These are phyloP conservation scores for Thunnus maccoyii DNA, from an alignment of 2,113 vertebrate species.

Conservation along the genomic window DNA sequence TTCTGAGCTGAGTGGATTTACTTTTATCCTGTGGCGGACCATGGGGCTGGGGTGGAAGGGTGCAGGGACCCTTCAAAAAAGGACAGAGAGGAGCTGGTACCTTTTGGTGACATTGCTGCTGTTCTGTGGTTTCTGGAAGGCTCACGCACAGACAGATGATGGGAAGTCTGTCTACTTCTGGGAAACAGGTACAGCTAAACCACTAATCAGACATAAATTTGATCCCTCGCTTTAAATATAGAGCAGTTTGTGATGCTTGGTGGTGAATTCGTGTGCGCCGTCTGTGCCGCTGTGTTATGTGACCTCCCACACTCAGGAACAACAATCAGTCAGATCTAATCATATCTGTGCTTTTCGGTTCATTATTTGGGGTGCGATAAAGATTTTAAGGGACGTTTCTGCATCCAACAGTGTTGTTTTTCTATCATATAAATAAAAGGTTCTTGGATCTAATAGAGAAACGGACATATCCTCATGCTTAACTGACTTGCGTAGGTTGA, in stretches of 20 bases:
- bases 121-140: constrained; percentile 81
- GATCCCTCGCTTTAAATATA: constrained; percentile 33
- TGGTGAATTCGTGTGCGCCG: constrained; percentile 18
- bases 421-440: background rate
- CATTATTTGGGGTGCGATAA: constrained; percentile 7
- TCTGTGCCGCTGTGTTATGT: constrained; percentile 3
- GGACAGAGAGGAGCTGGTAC: constrained; percentile 68
- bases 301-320: constrained; percentile 38
- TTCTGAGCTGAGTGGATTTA: constrained; percentile 77
- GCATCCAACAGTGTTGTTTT: background rate
- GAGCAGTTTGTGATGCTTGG: constrained; percentile 21
- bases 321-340: constrained; percentile 23
- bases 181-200: constrained; percentile 91
- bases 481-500: constrained; percentile 16
- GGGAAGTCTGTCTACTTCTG: constrained; percentile 92
- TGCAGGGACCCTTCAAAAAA: constrained; percentile 63
- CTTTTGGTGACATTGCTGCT: constrained; percentile 85
- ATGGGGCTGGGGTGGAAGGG: constrained; percentile 86
- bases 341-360: background rate
- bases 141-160: constrained; percentile 86
- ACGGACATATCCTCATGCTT: background rate
- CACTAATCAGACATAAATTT: constrained; percentile 52
- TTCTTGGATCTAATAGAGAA: background rate
- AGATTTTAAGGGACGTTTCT: background rate
- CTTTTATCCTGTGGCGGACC: constrained; percentile 80